Base-by-base conservation (phyloP, 2,797 vertebrate species). In the Hylomyscus alleni region DNA sequence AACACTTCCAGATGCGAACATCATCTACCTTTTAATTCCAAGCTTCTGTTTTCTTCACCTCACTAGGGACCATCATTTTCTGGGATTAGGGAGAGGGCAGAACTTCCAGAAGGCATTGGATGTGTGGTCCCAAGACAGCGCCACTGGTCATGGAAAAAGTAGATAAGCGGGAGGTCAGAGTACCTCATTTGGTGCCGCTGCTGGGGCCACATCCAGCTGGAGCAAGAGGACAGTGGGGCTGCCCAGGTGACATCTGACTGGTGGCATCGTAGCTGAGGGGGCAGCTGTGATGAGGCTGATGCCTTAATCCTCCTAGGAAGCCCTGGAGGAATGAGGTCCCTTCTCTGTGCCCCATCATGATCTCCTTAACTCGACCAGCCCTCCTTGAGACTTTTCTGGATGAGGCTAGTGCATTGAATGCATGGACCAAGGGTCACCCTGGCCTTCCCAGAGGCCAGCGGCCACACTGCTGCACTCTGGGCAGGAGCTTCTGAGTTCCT, bases 401-500 rank as follows among this genome's bases (percentile, higher is more conserved):
- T 82, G 65, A 50, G 40, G 19, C 69, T 75, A 67, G 60, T 15
- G 52, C 6, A 5, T 8, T 62, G 58, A 44, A 20, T 69, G 26
- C 11, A 92, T 93, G 62, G 60, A 87, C 75, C 92, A 93, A 93
- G 60, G 24, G 60, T 88, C 58, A 19, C 26, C 31, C 0, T 1
- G 1, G 15, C 26, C 73, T 75, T 29, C 6, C 9, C 12, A 29
- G 83, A 52, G 40, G 22, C 84, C 93, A 75, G 1, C 3, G 65
- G n/a, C 72, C 6, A 22, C 37, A 34, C 54, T 24, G 17, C 12
- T 7, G 17, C n/a, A 80, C 69, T 93, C 77, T 54, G 52, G 89
- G 77, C 26, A 54, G 6, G 31, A 24, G 26, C 50, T 76, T 77
- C 26, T 50, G 58, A 20, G 56, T 67, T 97, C 84, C 95, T 96